These are phyloP conservation scores for Phenganax stokvisi DNA, from an alignment of 92 coral and sea anemone species.

Conservation along the genomic window DNA sequence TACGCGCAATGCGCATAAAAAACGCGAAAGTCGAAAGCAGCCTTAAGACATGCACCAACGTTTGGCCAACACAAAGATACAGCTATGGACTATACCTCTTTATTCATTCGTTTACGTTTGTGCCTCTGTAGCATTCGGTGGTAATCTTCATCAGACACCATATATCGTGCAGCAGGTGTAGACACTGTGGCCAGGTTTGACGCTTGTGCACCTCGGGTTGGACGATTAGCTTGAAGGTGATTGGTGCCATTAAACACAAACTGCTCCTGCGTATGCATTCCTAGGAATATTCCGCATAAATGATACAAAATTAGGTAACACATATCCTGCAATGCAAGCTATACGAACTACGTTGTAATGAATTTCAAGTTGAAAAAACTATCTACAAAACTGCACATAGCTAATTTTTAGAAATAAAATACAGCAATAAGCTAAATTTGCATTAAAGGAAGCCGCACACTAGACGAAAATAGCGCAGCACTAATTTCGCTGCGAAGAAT, in stretches of 20 bases:
- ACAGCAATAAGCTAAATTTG: too few species aligned
- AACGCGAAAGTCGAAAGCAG: not conserved
- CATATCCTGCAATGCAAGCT: too few species aligned
- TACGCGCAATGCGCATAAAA: not conserved
- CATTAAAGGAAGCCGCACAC: too few species aligned
- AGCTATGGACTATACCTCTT: conserved; percentile 54
- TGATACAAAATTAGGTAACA: too few species aligned
- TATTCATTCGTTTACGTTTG: conserved; percentile 61
- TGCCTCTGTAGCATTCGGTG: conserved; percentile 75
- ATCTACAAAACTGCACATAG: too few species aligned
- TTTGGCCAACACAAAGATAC: not conserved
- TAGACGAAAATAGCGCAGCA: too few species aligned
- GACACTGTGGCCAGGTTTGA: conserved; percentile 54
- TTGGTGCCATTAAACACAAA: not conserved
- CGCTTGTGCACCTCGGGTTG: conserved; percentile 13
- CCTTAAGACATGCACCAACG: too few species aligned
- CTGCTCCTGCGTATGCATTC: conserved; percentile 7
- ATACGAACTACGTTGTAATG: too few species aligned
- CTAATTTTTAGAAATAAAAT: too few species aligned
- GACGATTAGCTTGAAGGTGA: not conserved
- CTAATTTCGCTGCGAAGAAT: too few species aligned
- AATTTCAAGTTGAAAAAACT: too few species aligned
- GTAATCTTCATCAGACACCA: conserved; percentile 76
- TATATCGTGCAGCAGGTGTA: conserved; percentile 44
- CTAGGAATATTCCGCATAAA: not conserved